Base-by-base conservation (phyloP, 2,888 invertebrate genomes). In the Sicus ferrugineus region DNA sequence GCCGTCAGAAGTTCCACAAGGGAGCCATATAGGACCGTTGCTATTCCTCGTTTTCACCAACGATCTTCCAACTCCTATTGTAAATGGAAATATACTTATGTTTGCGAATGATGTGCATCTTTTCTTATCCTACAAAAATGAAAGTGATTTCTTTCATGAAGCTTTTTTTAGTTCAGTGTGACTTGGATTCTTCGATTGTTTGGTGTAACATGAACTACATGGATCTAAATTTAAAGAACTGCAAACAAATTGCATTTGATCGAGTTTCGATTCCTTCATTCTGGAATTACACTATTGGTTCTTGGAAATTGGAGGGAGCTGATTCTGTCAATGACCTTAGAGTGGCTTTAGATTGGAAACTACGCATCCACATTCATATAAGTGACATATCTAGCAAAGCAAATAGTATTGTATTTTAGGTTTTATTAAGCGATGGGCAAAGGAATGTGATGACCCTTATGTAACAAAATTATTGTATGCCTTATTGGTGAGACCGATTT, bases 141-240 rank as follows among this genome's bases (percentile, higher is more conserved):
- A 46, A 9, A 46, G 46, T 46, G 46, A 46, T 46, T 14, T 19
- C n/a, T 46, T 46, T 3, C n/a, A n/a, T n/a, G n/a, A n/a, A n/a
- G n/a, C n/a, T n/a, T n/a, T n/a, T n/a, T n/a, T 46, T 46, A 46
- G n/a, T 46, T 46, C 46, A 46, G 46, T 46, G n/a, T 46, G 46
- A 46, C 9, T 11, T 46, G 4, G 46, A 46, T 46, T 16, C 9
- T 16, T 9, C 19, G n/a, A 46, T 46, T 46, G 46, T 3, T n/a
- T 46, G 46, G 46, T 46, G 46, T 16, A 46, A 46, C 46, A 46
- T 9, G 19, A 46, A 16, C 46, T 46, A 19, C 46, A 46, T 46
- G n/a, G 46, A 46, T 16, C n/a, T n/a, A n/a, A n/a, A n/a, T n/a
- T n/a, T n/a, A n/a, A n/a, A n/a, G n/a, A n/a, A n/a, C n/a, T 46